phyloP scores from a whole-genome alignment of 1,140 invertebrate genomes.

The Cydia pomonella region DNA sequence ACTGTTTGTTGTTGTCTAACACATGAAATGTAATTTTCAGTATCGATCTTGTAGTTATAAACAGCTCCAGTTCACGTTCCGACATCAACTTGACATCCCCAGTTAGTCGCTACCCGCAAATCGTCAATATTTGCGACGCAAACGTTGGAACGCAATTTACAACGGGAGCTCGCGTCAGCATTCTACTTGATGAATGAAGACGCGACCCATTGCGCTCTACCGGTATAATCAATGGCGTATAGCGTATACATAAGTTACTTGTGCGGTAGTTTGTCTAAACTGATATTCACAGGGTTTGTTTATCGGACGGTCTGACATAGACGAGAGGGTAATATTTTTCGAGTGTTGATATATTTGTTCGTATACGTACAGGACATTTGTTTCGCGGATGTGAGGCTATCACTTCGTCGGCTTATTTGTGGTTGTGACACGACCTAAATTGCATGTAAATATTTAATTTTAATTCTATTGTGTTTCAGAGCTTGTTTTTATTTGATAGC shows the following conservation, averaged over 20 bases:
- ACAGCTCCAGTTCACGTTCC: background rate
- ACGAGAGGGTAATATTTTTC: background rate
- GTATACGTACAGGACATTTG: background rate
- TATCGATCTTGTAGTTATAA: background rate
- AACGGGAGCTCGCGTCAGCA: background rate
- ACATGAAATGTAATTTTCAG: background rate
- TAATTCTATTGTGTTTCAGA: too few species aligned
- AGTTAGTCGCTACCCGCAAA: slow-evolving; percentile 10
- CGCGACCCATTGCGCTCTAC: slow-evolving; percentile 8
- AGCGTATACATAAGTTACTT: slow-evolving; percentile 3
- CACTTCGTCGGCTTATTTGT: too few species aligned
- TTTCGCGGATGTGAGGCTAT: background rate
- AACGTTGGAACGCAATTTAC: slow-evolving; percentile 15
- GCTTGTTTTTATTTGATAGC: too few species aligned
- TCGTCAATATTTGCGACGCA: slow-evolving; percentile 16
- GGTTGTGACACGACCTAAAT: too few species aligned
- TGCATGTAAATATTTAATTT: too few species aligned
- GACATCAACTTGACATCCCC: background rate
- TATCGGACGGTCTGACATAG: background rate
- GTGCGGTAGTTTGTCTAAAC: background rate
- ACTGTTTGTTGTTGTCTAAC: too few species aligned
- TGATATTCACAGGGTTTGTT: background rate
- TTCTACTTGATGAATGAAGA: slow-evolving; percentile 13
- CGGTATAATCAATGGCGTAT: background rate
- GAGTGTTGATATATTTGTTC: background rate